Percentiles rank a stretch among this genome's conserved stretches.
These are phyloP conservation scores for Hepsetus odoe DNA, from an alignment of 2,113 vertebrate genomes.

Conservation along the genomic window DNA sequence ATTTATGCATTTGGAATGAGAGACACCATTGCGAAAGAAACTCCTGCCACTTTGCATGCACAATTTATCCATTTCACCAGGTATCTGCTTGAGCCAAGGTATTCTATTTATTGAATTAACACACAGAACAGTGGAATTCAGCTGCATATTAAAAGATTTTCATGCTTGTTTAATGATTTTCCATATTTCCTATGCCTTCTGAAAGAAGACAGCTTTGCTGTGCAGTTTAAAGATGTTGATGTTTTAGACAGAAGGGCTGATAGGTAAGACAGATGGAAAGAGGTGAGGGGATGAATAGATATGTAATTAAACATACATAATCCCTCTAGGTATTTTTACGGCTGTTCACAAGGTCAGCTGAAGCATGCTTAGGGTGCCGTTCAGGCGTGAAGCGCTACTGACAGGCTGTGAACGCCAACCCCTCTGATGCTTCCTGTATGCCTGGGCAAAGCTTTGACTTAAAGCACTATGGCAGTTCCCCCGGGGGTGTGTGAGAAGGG, in stretches of 20 bases:
- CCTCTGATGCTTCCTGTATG: slow-evolving; percentile 58
- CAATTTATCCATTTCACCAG: slow-evolving; percentile 28
- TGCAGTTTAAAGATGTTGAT: background rate
- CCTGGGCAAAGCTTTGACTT: slow-evolving; percentile 59
- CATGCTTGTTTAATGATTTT: background rate
- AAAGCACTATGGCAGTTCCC: slow-evolving; percentile 67
- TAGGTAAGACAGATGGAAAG: slow-evolving; percentile 23
- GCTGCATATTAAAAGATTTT: background rate
- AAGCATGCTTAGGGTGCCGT: slow-evolving; percentile 72
- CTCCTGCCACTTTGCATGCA: slow-evolving; percentile 26
- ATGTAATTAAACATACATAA: slow-evolving; percentile 75
- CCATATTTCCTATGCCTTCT: background rate
- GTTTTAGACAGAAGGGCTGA: background rate
- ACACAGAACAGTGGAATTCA: slow-evolving; percentile 7
- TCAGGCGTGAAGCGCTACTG: slow-evolving; percentile 67
- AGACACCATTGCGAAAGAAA: slow-evolving; percentile 9
- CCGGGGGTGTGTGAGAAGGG: background rate
- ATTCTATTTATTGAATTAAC: slow-evolving; percentile 11
- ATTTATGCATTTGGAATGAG: slow-evolving; percentile 28
- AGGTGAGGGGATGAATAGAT: slow-evolving; percentile 59
- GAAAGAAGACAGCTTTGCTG: background rate
- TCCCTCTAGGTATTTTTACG: slow-evolving; percentile 78
- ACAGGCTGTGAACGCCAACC: slow-evolving; percentile 58
- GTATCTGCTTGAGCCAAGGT: slow-evolving; percentile 14
- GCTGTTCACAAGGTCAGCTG: slow-evolving; percentile 73